Base-by-base conservation (phyloP, 1,140 invertebrate genomes). In the Drosophila orosa region DNA sequence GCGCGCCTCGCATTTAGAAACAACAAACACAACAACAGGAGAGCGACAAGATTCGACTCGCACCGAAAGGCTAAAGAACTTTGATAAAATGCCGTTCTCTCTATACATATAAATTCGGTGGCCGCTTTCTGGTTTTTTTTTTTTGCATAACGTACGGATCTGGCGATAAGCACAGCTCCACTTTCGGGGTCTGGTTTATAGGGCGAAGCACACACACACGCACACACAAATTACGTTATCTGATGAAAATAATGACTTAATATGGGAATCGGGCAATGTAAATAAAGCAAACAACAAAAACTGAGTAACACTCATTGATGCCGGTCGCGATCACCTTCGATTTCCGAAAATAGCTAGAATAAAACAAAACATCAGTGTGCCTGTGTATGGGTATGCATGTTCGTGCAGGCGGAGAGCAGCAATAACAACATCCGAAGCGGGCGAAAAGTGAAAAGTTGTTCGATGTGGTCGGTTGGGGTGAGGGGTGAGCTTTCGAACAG, bases 391-490 rank as follows among this genome's bases (percentile, higher is more conserved):
- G 37, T 44, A 72, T 54, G 60, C 71, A 42, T 37, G 50, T 73
- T 39, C 22, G 31, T 66, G 44, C 54, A 44, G 42, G 31, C 27
- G 17, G 39, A 60, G 39, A 74, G 39, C 40, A 55, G 35, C 50
- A 78, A 58, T 52, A 71, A 82, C 59, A 71, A 78, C 48, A 78
- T 45, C 44, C 39, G 48, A 44, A 24, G 55, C 22, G 44, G 52
- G 60, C 24, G 39, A 84, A 72, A 84, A 59, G 57, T 60, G 54
- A 74, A 80, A 80, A 79, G 50, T 79, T 72, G 73, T 58, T 83
- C 57, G 68, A 71, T 60, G 58, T 52, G 61, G 65, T 13, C 54
- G 56, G 45, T 47, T 40, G 47, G 50, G 25, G 59, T 45, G 56
- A 58, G 31, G 37, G 78, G 45, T 39, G 61, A 54, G 60, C 67